These are phyloP conservation scores for Dysidea cf. avara DNA, from an alignment of 37 sponge, comb jelly and placozoan genomes.

Conservation along the genomic window DNA sequence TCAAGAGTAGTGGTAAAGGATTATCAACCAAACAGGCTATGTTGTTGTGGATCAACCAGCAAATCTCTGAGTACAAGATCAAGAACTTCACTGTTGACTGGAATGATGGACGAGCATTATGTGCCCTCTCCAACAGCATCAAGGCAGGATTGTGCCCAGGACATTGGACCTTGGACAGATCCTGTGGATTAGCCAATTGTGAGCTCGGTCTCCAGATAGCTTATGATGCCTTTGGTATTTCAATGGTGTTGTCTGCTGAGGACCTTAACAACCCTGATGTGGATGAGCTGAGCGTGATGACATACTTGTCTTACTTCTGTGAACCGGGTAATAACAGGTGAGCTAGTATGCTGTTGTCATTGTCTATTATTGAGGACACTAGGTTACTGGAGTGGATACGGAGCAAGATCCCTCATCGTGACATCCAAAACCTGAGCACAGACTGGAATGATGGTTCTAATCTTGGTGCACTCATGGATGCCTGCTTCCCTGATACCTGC, in stretches of 20 bases:
- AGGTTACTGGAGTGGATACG: slow-evolving; percentile 78
- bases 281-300: slow-evolving; percentile 87
- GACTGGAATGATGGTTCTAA: slow-evolving; percentile 87
- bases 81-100: slow-evolving; percentile 81
- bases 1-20: slow-evolving; percentile 58
- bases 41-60: slow-evolving; percentile 84
- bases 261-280: slow-evolving; percentile 81
- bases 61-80: slow-evolving; percentile 64
- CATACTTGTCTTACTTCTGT: slow-evolving; percentile 86
- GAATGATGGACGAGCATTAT: slow-evolving; percentile 82
- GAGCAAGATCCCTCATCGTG: slow-evolving; percentile 61
- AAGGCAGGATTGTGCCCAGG: slow-evolving; percentile 82
- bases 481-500: slow-evolving; percentile 67
- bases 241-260: slow-evolving; percentile 66
- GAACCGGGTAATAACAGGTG: slow-evolving; percentile 37
- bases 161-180: slow-evolving; percentile 48
- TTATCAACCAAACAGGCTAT: slow-evolving; percentile 79
- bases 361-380: neutral
- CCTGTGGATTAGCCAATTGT: slow-evolving; percentile 67
- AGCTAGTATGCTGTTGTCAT: too few species aligned
- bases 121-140: slow-evolving; percentile 56
- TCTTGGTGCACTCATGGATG: slow-evolving; percentile 77
- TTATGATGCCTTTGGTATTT: slow-evolving; percentile 64
- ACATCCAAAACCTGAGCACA: slow-evolving; percentile 76
- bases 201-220: slow-evolving; percentile 69